Percentiles rank a stretch among this genome's conserved stretches.
phyloP scores from a whole-genome alignment of 2,113 vertebrate genomes.

The Rhineura floridana region DNA sequence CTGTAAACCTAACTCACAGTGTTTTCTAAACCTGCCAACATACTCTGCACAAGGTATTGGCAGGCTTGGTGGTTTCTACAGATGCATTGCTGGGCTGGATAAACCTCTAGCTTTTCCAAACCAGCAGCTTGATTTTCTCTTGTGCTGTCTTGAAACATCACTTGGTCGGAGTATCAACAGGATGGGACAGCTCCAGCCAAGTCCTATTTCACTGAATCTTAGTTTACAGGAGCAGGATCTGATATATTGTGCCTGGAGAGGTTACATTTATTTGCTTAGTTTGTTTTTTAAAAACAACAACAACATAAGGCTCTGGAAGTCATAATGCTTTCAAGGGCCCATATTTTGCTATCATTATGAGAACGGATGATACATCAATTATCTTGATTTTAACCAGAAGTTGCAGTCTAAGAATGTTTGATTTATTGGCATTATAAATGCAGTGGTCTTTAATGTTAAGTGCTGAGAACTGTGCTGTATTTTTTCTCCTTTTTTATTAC shows the following conservation, averaged over 20 bases:
- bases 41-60: background rate
- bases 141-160: background rate
- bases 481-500: slow-evolving; percentile 69
- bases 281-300: slow-evolving; percentile 27
- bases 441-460: slow-evolving; percentile 72
- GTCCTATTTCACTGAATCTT: background rate
- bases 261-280: slow-evolving; percentile 31
- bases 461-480: slow-evolving; percentile 63
- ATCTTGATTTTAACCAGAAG: slow-evolving; percentile 57
- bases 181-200: background rate
- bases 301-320: too few species aligned
- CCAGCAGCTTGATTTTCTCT: background rate
- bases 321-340: slow-evolving; percentile 1
- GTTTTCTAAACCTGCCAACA: background rate
- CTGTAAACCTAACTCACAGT: background rate
- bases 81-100: background rate
- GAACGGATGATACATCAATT: slow-evolving; percentile 44
- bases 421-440: slow-evolving; percentile 77
- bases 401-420: slow-evolving; percentile 46
- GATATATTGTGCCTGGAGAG: background rate
- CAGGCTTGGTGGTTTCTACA: background rate
- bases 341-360: slow-evolving; percentile 35
- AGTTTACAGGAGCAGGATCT: too few species aligned
- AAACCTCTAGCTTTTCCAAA: background rate
- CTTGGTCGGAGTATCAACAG: background rate